Base-by-base conservation (phyloP, 1,140 invertebrate genomes). In the Zaprionus gabonicus region DNA sequence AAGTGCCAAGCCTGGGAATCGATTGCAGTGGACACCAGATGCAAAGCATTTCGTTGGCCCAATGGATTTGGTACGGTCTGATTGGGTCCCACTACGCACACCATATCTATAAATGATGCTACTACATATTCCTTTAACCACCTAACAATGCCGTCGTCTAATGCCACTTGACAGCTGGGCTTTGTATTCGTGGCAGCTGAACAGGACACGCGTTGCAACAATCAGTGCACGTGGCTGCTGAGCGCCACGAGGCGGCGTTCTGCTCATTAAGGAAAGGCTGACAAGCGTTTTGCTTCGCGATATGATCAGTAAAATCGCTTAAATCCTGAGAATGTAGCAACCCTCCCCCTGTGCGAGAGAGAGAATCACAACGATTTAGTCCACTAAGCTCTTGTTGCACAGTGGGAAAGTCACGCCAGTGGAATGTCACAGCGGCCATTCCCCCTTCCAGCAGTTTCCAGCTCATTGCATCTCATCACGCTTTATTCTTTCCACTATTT, bases 11-110 rank as follows among this genome's bases (percentile, higher is more conserved):
- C 66, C 72, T 81, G 79, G 56, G 78, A 85, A 90, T 90, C 86
- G 82, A 85, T 91, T 85, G 71, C 51, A 70, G 64, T 75, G 86
- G 82, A 85, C 86, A 91, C 82, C 85, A 90, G 85, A 90, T 90
- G 85, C 85, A 90, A 91, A 36, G 57, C 38, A 57, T 90, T 85
- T 91, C 85, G 85, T 90, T 90, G 85, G 85, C 49, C 60, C 77
- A 76, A 66, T 6, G 55, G 49, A 68, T 76, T 64, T 53, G 66
- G 17, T 41, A 31, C 31, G 67, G 57, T 72, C 25, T 76, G 85
- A 83, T 90, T 88, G 81, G 82, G 71, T 77, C 67, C 55, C 13
- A 55, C 60, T 7, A 25, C 6, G 15, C 27, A n/a, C 25, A 46
- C 34, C 41, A 41, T 56, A 66, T 56, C n/a, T 46, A 6, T 46